A percentile compares a stretch with the other conserved stretches of the same genome.
Evolutionary conservation across 1,140 invertebrate species (phyloP).

Genomic region (Drosophila truncata): DNA sequence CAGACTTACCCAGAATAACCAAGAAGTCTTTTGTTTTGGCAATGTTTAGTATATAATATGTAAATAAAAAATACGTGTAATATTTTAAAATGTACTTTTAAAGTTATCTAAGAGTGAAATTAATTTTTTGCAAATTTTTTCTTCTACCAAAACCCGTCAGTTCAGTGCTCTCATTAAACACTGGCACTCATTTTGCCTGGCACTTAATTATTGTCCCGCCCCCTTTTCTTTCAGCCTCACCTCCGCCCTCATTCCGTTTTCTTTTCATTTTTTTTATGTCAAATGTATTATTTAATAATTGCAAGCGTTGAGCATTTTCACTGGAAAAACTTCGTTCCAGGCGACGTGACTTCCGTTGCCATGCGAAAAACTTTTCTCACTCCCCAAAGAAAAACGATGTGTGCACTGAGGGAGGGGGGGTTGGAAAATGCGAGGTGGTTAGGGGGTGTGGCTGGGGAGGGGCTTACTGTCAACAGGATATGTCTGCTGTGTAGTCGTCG

Average conservation of each 20-base stretch:
- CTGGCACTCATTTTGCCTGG: constrained; percentile 8
- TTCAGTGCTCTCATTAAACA: neutral
- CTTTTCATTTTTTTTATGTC: neutral
- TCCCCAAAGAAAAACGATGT: neutral
- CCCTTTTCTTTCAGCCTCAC: constrained; percentile 14
- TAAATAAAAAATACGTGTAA: neutral
- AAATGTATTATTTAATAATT: constrained; percentile 69
- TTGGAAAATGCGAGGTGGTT: constrained; percentile 10
- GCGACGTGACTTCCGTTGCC: constrained; percentile 76
- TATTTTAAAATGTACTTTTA: neutral
- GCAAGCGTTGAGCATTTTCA: constrained; percentile 51
- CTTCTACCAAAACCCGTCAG: neutral
- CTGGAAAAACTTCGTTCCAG: constrained; percentile 58
- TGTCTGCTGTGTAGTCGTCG: constrained; percentile 58
- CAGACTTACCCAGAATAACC: too few relatives aligned
- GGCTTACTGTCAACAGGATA: constrained; percentile 72
- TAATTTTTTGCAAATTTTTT: neutral
- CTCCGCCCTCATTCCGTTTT: constrained; percentile 13
- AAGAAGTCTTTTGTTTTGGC: neutral
- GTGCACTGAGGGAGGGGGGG: neutral
- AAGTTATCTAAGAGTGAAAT: neutral
- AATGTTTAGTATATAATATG: neutral
- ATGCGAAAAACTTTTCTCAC: constrained; percentile 67
- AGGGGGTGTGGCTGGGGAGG: constrained; percentile 4
- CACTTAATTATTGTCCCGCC: constrained; percentile 36